phyloP scores from a whole-genome alignment of 2,113 vertebrate species.

The Strigops habroptila region DNA sequence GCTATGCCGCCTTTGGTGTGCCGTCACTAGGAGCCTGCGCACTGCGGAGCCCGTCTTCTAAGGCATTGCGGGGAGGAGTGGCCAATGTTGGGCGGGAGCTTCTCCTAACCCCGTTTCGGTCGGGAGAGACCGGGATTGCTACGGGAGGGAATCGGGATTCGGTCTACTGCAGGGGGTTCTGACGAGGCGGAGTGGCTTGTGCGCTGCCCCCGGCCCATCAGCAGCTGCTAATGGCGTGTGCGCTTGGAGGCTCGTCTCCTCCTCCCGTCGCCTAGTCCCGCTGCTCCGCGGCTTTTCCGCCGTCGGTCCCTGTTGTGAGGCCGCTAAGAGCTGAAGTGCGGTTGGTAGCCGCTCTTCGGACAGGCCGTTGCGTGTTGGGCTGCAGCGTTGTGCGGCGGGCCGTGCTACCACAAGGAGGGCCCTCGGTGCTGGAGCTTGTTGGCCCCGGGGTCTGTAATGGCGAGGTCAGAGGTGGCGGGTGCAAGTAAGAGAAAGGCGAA shows the following conservation, averaged over 20 bases:
- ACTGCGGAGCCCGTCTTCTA: no score
- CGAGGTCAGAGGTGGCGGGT: no score
- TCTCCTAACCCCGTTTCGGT: rapidly evolving
- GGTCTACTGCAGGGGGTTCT: not conserved
- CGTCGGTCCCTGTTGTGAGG: rapidly evolving
- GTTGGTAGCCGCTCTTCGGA: not conserved
- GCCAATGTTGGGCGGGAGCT: not conserved
- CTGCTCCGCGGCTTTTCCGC: no score
- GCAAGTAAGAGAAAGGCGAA: not conserved
- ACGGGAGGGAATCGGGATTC: not conserved
- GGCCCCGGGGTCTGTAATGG: not conserved
- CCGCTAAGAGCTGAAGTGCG: rapidly evolving
- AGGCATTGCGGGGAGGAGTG: no score
- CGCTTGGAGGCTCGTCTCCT: not conserved
- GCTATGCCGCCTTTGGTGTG: not conserved
- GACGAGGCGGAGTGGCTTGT: not conserved
- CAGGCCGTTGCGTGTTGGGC: not conserved
- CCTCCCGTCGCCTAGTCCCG: not conserved
- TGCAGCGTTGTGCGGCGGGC: not conserved
- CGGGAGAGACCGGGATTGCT: no score
- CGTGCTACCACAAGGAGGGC: not conserved
- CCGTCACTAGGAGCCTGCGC: not conserved
- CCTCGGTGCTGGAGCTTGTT: no score
- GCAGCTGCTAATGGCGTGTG: not conserved
- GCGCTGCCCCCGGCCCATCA: not conserved